Conservation (phyloP, 2,888 invertebrate species). For the Augiades crinisus region DNA sequence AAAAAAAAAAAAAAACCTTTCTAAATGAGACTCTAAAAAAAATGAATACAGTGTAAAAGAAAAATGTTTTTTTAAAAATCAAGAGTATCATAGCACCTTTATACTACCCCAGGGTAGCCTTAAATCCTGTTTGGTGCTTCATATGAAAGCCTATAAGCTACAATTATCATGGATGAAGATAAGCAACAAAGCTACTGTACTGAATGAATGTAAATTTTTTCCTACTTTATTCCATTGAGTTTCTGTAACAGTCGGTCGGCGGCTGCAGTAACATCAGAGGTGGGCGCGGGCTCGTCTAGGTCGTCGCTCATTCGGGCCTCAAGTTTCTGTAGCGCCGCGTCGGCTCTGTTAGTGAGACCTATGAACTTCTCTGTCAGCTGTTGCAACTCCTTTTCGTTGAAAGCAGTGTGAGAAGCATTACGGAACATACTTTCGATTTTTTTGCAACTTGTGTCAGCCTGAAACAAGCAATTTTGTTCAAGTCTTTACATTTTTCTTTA, state of each 20-base stretch:
- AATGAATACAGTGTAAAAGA: too few relatives aligned
- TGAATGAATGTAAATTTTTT: too few relatives aligned
- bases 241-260: slow-evolving; percentile 59
- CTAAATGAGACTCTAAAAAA: too few relatives aligned
- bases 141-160: too few relatives aligned
- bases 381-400: slow-evolving; percentile 66
- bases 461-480: slow-evolving; percentile 33
- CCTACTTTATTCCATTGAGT: slow-evolving; percentile 61
- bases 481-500: too few relatives aligned
- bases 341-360: slow-evolving; percentile 68
- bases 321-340: slow-evolving; percentile 64
- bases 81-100: too few relatives aligned
- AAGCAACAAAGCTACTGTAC: too few relatives aligned
- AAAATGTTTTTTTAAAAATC: too few relatives aligned
- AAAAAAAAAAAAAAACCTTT: too few relatives aligned
- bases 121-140: too few relatives aligned
- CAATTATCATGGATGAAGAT: too few relatives aligned
- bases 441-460: slow-evolving; percentile 63
- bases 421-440: slow-evolving; percentile 63
- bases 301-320: slow-evolving; percentile 59
- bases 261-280: slow-evolving; percentile 59
- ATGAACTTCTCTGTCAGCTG: slow-evolving; percentile 73
- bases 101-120: too few relatives aligned
- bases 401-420: slow-evolving; percentile 57
- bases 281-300: slow-evolving; percentile 43